phyloP scores from a whole-genome alignment of 2,797 vertebrate species.

The Antrozous pallidus region DNA sequence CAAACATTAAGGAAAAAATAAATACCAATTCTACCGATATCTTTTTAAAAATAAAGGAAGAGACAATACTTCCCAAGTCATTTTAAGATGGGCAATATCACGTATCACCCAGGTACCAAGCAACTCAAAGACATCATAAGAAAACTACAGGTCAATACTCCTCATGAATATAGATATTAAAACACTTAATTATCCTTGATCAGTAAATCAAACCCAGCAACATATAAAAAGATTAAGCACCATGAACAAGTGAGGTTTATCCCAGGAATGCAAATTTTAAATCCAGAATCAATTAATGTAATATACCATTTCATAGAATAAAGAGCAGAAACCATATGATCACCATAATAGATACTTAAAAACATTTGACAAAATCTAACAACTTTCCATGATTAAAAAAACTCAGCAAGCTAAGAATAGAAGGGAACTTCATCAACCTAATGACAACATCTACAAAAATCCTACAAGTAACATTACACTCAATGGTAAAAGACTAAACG shows the following conservation, averaged over 20 bases:
- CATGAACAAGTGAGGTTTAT: neutral
- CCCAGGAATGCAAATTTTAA: neutral
- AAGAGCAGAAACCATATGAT: neutral
- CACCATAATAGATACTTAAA: neutral
- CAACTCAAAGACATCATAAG: neutral
- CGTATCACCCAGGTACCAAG: neutral
- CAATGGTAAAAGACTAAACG: neutral
- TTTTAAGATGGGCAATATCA: neutral
- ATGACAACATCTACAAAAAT: neutral
- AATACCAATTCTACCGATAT: neutral
- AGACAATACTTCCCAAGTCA: neutral
- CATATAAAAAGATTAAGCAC: neutral
- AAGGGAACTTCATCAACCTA: neutral
- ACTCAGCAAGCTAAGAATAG: neutral
- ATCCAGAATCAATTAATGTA: neutral
- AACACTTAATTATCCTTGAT: neutral
- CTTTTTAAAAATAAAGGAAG: neutral
- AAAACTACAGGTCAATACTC: neutral
- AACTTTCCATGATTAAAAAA: neutral
- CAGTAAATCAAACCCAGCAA: neutral
- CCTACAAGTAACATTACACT: neutral
- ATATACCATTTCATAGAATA: neutral
- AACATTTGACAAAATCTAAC: neutral
- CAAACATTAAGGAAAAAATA: neutral
- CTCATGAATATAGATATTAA: neutral